Conservation (phyloP, 2,113 vertebrate species). For the Labeo catla region DNA sequence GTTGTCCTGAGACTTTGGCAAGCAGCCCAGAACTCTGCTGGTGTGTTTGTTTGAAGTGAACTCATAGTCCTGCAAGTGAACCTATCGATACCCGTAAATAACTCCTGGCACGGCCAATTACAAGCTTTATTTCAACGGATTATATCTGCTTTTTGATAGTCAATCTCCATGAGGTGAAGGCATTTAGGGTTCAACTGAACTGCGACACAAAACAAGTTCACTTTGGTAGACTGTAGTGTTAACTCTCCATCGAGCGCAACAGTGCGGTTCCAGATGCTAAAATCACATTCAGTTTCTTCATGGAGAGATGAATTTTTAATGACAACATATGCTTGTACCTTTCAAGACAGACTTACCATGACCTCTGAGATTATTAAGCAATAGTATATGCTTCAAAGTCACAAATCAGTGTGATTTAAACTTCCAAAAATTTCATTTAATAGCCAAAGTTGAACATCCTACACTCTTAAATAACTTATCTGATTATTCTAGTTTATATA, state of each 20-base stretch:
- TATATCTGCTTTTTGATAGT: background rate
- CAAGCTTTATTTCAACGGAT: slow-evolving; percentile 19
- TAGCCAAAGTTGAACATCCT: too few relatives aligned
- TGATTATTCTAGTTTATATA: too few relatives aligned
- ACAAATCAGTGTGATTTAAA: background rate
- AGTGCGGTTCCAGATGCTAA: background rate
- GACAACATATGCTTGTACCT: background rate
- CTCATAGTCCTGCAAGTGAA: slow-evolving; percentile 5
- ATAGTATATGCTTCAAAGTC: background rate
- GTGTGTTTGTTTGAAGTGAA: slow-evolving; percentile 7
- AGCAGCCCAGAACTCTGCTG: background rate
- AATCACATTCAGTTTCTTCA: background rate
- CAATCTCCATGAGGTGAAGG: background rate
- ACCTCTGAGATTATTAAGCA: background rate
- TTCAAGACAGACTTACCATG: background rate
- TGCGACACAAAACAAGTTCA: background rate
- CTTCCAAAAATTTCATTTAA: background rate
- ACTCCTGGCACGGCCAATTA: background rate
- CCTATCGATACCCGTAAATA: background rate
- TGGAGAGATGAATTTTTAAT: background rate
- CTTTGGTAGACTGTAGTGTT: background rate
- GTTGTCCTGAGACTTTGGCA: slow-evolving; percentile 35
- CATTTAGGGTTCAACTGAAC: background rate
- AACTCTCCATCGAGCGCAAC: background rate
- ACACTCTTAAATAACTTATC: too few relatives aligned